A percentile compares a stretch with the other conserved stretches of the same genome.
Evolutionary conservation across 2,888 invertebrate species (phyloP).

Genomic region (Drosophila mimetica): DNA sequence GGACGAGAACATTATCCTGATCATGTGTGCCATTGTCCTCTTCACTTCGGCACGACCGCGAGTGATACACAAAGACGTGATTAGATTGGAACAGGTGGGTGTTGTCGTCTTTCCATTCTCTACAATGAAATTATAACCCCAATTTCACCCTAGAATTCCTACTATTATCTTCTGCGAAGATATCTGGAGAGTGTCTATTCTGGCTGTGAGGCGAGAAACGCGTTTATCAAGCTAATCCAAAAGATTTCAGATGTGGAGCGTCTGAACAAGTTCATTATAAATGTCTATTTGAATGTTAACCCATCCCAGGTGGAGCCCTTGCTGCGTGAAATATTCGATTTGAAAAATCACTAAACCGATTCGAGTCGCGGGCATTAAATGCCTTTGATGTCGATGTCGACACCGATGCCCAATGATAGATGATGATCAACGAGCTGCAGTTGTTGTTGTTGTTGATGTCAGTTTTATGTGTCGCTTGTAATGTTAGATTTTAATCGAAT

Average conservation of each 20-base stretch:
- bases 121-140: too few relatives aligned
- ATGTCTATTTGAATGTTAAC: slow-evolving; percentile 96
- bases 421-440: slow-evolving; percentile 50
- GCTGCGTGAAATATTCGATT: slow-evolving; percentile 97
- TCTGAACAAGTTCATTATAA: slow-evolving; percentile 95
- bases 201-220: slow-evolving; percentile 94
- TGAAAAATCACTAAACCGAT: slow-evolving; percentile 87
- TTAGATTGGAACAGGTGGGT: slow-evolving; percentile 92
- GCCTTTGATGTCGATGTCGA: slow-evolving; percentile 56
- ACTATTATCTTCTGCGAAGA: slow-evolving; percentile 93
- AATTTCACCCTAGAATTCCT: slow-evolving; percentile 89
- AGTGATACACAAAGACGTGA: slow-evolving; percentile 93
- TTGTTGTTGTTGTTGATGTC: slow-evolving; percentile 65
- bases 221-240: slow-evolving; percentile 94
- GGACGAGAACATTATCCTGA: slow-evolving; percentile 95
- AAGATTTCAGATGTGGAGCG: slow-evolving; percentile 95
- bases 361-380: slow-evolving; percentile 61
- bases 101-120: neutral
- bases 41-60: slow-evolving; percentile 93
- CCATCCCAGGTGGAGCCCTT: slow-evolving; percentile 96
- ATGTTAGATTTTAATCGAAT: slow-evolving; percentile 72
- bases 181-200: slow-evolving; percentile 93
- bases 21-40: slow-evolving; percentile 95
- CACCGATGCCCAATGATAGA: slow-evolving; percentile 20
- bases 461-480: slow-evolving; percentile 68